Base-by-base conservation (phyloP, 92 coral and sea anemone genomes). In the Epizoanthus fatuus region DNA sequence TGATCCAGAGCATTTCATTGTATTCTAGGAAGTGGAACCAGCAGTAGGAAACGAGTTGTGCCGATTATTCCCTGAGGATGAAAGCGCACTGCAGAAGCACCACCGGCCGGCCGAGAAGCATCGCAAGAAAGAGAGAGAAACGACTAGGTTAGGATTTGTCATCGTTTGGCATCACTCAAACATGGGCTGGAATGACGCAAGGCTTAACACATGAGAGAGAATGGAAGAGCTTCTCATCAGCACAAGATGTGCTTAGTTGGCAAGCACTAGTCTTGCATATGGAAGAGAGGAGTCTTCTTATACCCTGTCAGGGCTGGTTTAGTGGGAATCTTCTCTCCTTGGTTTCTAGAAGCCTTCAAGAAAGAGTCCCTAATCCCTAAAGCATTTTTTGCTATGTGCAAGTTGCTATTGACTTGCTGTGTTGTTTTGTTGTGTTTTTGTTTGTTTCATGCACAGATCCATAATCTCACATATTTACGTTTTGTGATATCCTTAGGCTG, bases 1-100 rank as follows among this genome's bases (percentile, higher is more conserved):
- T 49, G 5, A 49, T 9, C 9, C 11, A 12, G 14, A 8, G 20
- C 25, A 3, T 19, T 56, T 4, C 16, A 15, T 51, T 84, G 40
- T 63, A 44, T 67, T 67, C 1, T 78, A 97, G 99, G 99, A 97
- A 84, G 99, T 97, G 88, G 99, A 97, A 72, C 98, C 99, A 66
- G 20, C 89, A 16, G 97, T 97, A 45, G 99, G 99, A 19, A 92
- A 92, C 63, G 91, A 85, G 49, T 78, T 97, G 57, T 97, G 98
- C 81, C 91, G 94, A 56, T 75, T 97, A 52, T 97, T 97, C 76
- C 99, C 99, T 8, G 99, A 97, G 71, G 99, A 97, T 59, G 96
- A 91, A 75, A 93, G 86, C 67, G 92, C 82, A 3, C 7, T 77
- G 35, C 82, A 77, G 82, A 77, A 77, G 70, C 52, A 58, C 53